Percentiles rank a stretch among this genome's conserved stretches.
These are phyloP conservation scores for Drosophila aff. DNA, from an alignment of 1,140 invertebrate species.

Conservation along the genomic window DNA sequence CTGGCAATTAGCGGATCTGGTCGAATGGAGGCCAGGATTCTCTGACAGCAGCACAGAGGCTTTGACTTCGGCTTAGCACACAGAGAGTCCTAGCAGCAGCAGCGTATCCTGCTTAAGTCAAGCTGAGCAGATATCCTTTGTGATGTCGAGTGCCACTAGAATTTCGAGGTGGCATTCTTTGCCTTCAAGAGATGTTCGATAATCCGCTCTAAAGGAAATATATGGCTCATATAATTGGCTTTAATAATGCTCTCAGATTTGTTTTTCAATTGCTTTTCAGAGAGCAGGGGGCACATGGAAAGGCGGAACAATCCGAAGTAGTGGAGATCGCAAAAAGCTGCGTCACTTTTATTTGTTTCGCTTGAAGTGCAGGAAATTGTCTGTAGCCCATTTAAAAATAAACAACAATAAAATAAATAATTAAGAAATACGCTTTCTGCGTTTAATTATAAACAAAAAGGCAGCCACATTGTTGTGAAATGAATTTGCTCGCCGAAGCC, in stretches of 20 bases:
- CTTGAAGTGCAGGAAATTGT: slow-evolving; percentile 83
- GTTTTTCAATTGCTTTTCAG: slow-evolving; percentile 34
- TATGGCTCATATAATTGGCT: slow-evolving; percentile 63
- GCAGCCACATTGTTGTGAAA: slow-evolving; percentile 53
- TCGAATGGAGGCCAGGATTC: slow-evolving; percentile 15
- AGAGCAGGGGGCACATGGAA: not conserved
- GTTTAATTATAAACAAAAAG: slow-evolving; percentile 80
- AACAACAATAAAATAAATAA: slow-evolving; percentile 84
- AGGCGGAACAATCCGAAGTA: slow-evolving; percentile 11
- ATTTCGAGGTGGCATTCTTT: not conserved
- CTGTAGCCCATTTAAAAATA: slow-evolving; percentile 84
- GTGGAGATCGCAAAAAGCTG: slow-evolving; percentile 56
- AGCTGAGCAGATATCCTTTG: slow-evolving; percentile 21
- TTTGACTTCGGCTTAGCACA: slow-evolving; percentile 41
- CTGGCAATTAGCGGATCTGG: slow-evolving; percentile 69
- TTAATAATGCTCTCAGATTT: slow-evolving; percentile 62
- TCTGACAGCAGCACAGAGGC: not conserved
- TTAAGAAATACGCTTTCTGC: slow-evolving; percentile 79
- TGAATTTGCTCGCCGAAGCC: slow-evolving; percentile 35
- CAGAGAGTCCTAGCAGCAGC: not conserved
- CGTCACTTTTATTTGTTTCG: slow-evolving; percentile 82
- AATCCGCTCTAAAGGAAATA: slow-evolving; percentile 38
- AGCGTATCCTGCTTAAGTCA: slow-evolving; percentile 21
- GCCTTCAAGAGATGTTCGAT: slow-evolving; percentile 45
- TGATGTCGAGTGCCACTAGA: slow-evolving; percentile 24